phyloP scores from a whole-genome alignment of 2,797 vertebrate species.

The Betta splendens region DNA sequence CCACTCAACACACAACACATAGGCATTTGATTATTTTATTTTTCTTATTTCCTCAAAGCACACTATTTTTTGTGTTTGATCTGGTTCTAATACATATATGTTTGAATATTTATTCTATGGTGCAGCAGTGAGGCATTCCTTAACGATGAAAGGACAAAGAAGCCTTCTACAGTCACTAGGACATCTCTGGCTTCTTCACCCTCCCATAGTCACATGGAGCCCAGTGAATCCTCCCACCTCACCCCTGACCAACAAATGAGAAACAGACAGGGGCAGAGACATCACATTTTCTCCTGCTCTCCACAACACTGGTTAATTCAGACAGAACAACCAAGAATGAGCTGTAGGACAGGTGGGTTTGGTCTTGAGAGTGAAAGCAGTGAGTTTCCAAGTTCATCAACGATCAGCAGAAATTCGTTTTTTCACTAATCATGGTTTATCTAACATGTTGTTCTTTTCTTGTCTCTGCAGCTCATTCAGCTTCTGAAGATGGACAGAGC shows the following conservation, averaged over 20 bases:
- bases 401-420: not conserved
- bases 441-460: not conserved
- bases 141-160: constrained; percentile 18
- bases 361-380: constrained; percentile 51
- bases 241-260: constrained; percentile 11
- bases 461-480: constrained; percentile 53
- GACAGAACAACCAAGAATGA: constrained; percentile 30
- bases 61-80: not conserved
- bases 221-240: not conserved
- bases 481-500: constrained; percentile 61
- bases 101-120: constrained; percentile 3
- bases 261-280: constrained; percentile 29
- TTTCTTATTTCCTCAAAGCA: not conserved
- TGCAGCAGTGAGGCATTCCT: constrained; percentile 36
- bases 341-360: constrained; percentile 60
- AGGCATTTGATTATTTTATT: not conserved
- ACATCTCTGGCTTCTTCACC: constrained; percentile 24
- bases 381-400: constrained; percentile 33
- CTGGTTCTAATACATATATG: constrained; percentile 3
- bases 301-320: constrained; percentile 46
- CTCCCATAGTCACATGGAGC: constrained; percentile 9
- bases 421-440: not conserved
- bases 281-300: constrained; percentile 48
- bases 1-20: not conserved
- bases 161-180: constrained; percentile 22